These are phyloP conservation scores for Dendrocincla fuliginosa DNA, from an alignment of 2,797 vertebrate genomes.

Conservation along the genomic window DNA sequence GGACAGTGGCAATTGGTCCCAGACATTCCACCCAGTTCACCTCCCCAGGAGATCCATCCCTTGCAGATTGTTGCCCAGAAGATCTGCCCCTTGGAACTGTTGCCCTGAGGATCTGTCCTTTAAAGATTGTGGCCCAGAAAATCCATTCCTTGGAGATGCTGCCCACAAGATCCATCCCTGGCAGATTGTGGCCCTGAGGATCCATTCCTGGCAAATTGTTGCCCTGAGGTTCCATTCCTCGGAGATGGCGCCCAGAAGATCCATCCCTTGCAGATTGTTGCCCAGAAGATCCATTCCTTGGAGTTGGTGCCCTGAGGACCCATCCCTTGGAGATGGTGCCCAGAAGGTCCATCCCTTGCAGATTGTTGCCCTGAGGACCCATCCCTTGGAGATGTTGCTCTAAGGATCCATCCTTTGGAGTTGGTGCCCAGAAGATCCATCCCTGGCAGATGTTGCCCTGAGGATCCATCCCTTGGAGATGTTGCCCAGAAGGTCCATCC, in stretches of 20 bases:
- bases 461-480: not conserved
- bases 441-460: not conserved
- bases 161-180: not conserved
- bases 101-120: not conserved
- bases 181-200: too few species aligned
- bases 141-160: not conserved
- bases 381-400: not conserved
- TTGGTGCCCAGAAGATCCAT: too few species aligned
- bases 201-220: not conserved
- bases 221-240: too few species aligned
- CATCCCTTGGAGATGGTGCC: too few species aligned
- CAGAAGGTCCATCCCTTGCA: not conserved
- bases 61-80: not conserved
- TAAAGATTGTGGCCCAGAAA: not conserved
- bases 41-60: not conserved
- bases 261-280: not conserved
- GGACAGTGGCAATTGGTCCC: not conserved
- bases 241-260: too few species aligned
- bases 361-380: not conserved
- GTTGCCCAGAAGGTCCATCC: not conserved
- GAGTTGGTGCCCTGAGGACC: not conserved
- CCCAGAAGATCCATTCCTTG: fast-evolving
- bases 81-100: not conserved
- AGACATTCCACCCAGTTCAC: too few species aligned
- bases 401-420: not conserved